phyloP scores from a whole-genome alignment of 1,140 invertebrate genomes.

The Asbolus verrucosus region DNA sequence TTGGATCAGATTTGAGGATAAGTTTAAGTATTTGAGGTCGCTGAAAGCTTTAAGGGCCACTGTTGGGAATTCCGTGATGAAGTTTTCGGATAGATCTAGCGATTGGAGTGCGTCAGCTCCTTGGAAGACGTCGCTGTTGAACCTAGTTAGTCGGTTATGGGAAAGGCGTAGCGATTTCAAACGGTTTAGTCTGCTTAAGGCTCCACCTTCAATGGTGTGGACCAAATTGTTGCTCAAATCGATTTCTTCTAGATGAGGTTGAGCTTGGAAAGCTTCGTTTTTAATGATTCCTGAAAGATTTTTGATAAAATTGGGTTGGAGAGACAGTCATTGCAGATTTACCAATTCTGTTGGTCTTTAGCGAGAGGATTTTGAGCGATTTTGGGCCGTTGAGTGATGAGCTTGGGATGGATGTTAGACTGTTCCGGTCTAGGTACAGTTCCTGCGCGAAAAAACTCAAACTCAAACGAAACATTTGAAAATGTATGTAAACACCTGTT shows the following conservation, averaged over 20 bases:
- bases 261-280: constrained; percentile 74
- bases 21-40: constrained; percentile 78
- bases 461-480: no score
- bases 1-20: constrained; percentile 87
- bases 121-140: constrained; percentile 86
- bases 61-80: constrained; percentile 83
- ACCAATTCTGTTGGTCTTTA: constrained; percentile 86
- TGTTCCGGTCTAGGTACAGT: constrained; percentile 83
- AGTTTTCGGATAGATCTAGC: constrained; percentile 87
- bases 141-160: constrained; percentile 79
- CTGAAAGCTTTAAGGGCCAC: constrained; percentile 78
- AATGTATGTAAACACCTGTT: no score
- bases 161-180: constrained; percentile 79
- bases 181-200: constrained; percentile 75
- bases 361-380: constrained; percentile 76
- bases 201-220: constrained; percentile 77
- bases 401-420: constrained; percentile 79
- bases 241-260: constrained; percentile 76
- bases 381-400: constrained; percentile 82
- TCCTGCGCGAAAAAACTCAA: constrained; percentile 70
- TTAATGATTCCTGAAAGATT: constrained; percentile 73
- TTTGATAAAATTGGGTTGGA: neutral
- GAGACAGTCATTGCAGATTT: constrained; percentile 58
- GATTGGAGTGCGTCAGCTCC: constrained; percentile 79
- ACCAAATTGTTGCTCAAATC: constrained; percentile 84